phyloP scores from a whole-genome alignment of 2,797 vertebrate species.

The Agapornis canus region DNA sequence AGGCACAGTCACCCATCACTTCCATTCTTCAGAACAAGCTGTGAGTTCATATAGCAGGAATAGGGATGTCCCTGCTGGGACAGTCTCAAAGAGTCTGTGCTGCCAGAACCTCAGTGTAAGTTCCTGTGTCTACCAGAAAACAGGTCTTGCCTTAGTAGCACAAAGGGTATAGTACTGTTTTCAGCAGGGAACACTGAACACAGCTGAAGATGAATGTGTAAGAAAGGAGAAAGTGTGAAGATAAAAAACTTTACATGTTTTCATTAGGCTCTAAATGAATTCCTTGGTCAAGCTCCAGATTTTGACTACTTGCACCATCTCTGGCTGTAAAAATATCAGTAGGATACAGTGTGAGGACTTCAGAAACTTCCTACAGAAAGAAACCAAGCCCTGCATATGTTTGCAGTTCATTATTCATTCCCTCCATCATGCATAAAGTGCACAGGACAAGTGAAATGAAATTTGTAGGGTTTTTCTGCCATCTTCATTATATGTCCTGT shows the following conservation, averaged over 20 bases:
- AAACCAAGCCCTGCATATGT: rapidly evolving
- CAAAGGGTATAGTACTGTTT: not conserved
- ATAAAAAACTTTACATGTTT: not conserved
- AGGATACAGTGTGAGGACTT: not conserved
- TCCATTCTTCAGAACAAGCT: not conserved
- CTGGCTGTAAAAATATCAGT: not conserved
- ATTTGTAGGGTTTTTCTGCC: not conserved
- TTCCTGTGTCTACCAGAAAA: not conserved
- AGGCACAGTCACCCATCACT: not conserved
- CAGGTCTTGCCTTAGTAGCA: not conserved
- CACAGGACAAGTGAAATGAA: not conserved
- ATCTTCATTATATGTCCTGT: rapidly evolving
- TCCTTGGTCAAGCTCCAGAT: not conserved
- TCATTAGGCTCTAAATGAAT: not conserved
- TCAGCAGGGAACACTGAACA: not conserved
- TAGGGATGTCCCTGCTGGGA: not conserved
- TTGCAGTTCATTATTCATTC: not conserved
- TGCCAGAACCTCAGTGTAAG: not conserved
- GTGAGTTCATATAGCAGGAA: not conserved
- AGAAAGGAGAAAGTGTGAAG: not conserved
- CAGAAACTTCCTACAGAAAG: not conserved
- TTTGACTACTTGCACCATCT: not conserved
- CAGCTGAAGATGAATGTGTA: not conserved
- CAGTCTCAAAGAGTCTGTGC: not conserved
- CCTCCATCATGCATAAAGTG: not conserved